These are phyloP conservation scores for Apamea crenata DNA, from an alignment of 2,888 invertebrate genomes.

Conservation along the genomic window DNA sequence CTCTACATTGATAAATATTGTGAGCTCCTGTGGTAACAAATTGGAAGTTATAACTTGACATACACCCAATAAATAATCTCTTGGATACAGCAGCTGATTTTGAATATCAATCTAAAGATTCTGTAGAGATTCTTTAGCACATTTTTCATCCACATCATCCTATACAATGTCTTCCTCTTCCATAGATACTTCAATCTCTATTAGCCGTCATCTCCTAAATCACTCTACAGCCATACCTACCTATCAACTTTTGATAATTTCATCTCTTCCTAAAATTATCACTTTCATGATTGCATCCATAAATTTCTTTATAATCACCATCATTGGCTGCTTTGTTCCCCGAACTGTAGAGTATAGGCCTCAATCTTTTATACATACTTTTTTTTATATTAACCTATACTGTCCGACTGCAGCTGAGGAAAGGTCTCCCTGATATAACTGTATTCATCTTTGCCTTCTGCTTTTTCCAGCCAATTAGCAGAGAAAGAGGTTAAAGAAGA, in stretches of 20 bases:
- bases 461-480: no score
- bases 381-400: not conserved
- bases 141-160: not conserved
- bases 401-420: no score
- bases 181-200: not conserved
- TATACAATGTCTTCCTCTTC: no score
- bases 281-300: not conserved
- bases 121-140: conserved; percentile 48
- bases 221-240: not conserved
- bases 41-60: conserved; percentile 55
- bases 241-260: not conserved
- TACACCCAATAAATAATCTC: conserved; percentile 55
- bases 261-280: not conserved
- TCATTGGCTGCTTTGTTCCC: no score
- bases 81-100: conserved; percentile 45
- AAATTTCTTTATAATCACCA: no score
- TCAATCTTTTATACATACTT: not conserved
- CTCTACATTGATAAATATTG: conserved; percentile 40
- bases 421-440: no score
- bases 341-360: no score
- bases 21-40: conserved; percentile 42
- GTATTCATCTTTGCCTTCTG: no score
- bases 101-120: conserved; percentile 47
- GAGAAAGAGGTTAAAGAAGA: no score
- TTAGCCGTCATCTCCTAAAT: not conserved